phyloP scores from a whole-genome alignment of 2,888 invertebrate genomes.

The Zeuzera pyrina region DNA sequence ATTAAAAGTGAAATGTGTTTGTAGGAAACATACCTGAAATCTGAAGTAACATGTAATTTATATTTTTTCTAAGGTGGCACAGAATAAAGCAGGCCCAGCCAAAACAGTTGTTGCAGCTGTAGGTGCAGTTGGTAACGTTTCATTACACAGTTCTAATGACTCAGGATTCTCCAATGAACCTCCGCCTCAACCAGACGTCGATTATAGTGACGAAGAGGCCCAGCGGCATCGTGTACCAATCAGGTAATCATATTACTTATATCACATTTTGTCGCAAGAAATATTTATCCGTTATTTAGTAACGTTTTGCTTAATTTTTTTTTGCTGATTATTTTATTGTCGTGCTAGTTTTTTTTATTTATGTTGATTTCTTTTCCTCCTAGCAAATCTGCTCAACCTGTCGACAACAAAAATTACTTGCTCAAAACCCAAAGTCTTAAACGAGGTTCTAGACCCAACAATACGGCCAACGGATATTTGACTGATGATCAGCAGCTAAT shows the following conservation, averaged over 20 bases:
- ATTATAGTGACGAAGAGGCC: constrained; percentile 92
- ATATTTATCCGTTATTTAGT: constrained; percentile 21
- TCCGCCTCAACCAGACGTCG: constrained; percentile 89
- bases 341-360: constrained; percentile 22
- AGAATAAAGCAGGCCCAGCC: constrained; percentile 60
- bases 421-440: constrained; percentile 65
- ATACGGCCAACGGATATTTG: constrained; percentile 57
- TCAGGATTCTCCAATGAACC: constrained; percentile 94
- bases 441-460: constrained; percentile 51
- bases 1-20: not conserved
- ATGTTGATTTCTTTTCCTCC: constrained; percentile 32
- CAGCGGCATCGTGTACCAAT: constrained; percentile 75
- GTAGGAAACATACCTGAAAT: not conserved
- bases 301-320: constrained; percentile 20
- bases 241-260: constrained; percentile 73
- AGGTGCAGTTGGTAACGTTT: constrained; percentile 78
- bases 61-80: constrained; percentile 36
- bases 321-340: constrained; percentile 29
- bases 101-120: constrained; percentile 62
- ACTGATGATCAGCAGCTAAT: constrained; percentile 72
- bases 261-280: constrained; percentile 34
- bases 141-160: constrained; percentile 92
- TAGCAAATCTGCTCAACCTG: constrained; percentile 59
- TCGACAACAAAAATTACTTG: constrained; percentile 51
- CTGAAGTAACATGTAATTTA: not conserved